Percentiles rank a stretch among this genome's conserved stretches.
Conservation (phyloP, 1,140 invertebrate species). For the Delia radicum region DNA sequence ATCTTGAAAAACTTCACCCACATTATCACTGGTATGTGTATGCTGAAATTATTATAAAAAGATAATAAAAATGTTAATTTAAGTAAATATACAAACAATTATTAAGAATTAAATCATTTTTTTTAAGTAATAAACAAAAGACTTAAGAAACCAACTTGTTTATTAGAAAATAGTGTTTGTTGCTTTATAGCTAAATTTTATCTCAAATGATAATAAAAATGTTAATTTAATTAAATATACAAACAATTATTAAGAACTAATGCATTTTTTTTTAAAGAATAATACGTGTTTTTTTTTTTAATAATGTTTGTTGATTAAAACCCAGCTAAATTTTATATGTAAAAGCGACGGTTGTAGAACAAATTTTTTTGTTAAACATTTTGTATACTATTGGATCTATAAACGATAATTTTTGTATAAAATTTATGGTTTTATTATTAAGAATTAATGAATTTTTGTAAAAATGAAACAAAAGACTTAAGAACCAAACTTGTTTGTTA, state of each 20-base stretch:
- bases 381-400: too few species aligned
- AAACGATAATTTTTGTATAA: too few species aligned
- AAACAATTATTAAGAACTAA: constrained; percentile 16
- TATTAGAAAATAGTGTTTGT: too few species aligned
- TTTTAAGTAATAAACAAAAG: background rate
- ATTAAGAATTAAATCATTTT: too few species aligned
- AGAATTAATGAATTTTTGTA: too few species aligned
- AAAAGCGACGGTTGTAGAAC: too few species aligned
- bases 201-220: constrained; percentile 11
- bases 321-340: too few species aligned
- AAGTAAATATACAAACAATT: constrained; percentile 11
- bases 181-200: constrained; percentile 61
- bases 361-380: too few species aligned
- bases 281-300: too few species aligned
- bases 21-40: constrained; percentile 61
- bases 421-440: too few species aligned
- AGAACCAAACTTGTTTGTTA: background rate
- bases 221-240: background rate
- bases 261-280: too few species aligned
- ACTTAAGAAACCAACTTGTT: background rate
- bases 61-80: background rate
- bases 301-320: too few species aligned
- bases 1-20: constrained; percentile 86
- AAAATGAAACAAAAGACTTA: background rate
- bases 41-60: constrained; percentile 57